Base-by-base conservation (phyloP, 1,140 invertebrate species). In the Sycobia sp. region DNA sequence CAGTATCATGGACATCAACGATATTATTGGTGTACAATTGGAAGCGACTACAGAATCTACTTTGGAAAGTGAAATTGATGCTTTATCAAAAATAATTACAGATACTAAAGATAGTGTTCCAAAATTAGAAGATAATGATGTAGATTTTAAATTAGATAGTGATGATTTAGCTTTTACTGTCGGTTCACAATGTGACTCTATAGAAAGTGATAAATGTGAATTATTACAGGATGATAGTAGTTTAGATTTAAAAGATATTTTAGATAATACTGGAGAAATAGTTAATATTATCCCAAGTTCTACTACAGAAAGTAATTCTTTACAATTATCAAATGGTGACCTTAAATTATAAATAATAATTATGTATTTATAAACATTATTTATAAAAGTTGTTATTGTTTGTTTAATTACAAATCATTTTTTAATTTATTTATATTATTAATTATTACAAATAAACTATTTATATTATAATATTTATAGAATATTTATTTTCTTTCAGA, bases 1-100 rank as follows among this genome's bases (percentile, higher is more conserved):
- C 0, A 56, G 23, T 8, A 39, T 22, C 4, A 65, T 65, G 77
- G 77, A 80, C 62, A 71, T 76, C 25, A 77, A 79, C 55, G 73
- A 76, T 54, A 74, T 76, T 4, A 76, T 76, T 44, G 74, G 69
- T 29, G 69, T 73, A 22, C 75, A 75, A 16, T 67, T 72, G 3
- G 76, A 79, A 7, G 61, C 70, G n/a, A 68, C 70, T 8, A 66
- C 53, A 2, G 79, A 81, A 49, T 79, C 76, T 9, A 81, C 77
- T 0, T 49, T 81, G 0, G 79, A 81, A 53, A 79, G 77, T 58
- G 78, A 82, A 69, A 79, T 82, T 23, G 78, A 76, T 54, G 78
- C 76, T 25, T 72, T 81, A 22, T 77, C 79, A 23, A 73, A 77
- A 63, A 77, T 80, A 10, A 78, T 80, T n/a, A 76, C 75, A 2